Evolutionary conservation across 2,797 vertebrate genomes (phyloP).

Genomic region (Taenioides sp.): DNA sequence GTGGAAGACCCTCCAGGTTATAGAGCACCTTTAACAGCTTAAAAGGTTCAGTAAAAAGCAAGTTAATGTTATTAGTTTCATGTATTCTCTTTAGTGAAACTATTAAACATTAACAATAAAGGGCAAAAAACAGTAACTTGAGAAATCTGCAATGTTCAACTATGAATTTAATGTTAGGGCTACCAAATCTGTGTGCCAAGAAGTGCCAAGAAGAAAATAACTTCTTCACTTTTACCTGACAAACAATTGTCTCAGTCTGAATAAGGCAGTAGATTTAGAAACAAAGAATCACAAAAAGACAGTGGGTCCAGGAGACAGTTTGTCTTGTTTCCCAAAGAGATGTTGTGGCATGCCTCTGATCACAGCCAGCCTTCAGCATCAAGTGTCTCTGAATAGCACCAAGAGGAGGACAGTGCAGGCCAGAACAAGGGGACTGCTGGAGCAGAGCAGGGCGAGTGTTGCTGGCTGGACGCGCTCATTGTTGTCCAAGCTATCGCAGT

Average conservation of each 20-base stretch:
- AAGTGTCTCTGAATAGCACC: slow-evolving; percentile 66
- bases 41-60: too few relatives aligned
- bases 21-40: too few relatives aligned
- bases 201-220: not conserved
- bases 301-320: slow-evolving; percentile 44
- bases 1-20: too few relatives aligned
- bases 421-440: slow-evolving; percentile 55
- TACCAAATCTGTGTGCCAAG: not conserved
- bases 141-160: not conserved
- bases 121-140: too few relatives aligned
- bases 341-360: slow-evolving; percentile 62
- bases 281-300: slow-evolving; percentile 46
- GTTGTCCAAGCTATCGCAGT: slow-evolving; percentile 56
- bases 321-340: slow-evolving; percentile 65
- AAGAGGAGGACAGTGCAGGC: slow-evolving; percentile 40
- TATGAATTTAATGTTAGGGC: not conserved
- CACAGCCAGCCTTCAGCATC: slow-evolving; percentile 56
- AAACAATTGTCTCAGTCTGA: slow-evolving; percentile 29
- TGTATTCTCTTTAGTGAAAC: too few relatives aligned
- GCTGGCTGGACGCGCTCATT: slow-evolving; percentile 53
- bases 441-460: slow-evolving; percentile 56
- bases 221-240: slow-evolving; percentile 25
- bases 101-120: too few relatives aligned
- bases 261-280: slow-evolving; percentile 42
- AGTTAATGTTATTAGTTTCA: too few relatives aligned